Base-by-base conservation (phyloP, 2,797 vertebrate species). In the Bovichtus variegatus region DNA sequence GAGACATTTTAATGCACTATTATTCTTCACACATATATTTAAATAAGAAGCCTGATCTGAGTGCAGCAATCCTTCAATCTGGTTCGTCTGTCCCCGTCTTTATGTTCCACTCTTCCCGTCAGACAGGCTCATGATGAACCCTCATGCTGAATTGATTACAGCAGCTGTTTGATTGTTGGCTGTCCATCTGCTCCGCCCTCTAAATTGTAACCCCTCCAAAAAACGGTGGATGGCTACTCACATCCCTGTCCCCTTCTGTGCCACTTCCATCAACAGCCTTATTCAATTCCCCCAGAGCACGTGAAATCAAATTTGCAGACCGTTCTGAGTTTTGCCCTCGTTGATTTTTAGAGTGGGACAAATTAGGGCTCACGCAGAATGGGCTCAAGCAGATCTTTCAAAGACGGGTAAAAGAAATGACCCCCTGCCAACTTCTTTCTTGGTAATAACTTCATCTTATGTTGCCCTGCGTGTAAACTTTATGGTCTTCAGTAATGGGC, bases 131-230 rank as follows among this genome's bases (percentile, higher is more conserved):
- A 59, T 91, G 84, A 91, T 83, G 82, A 84, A 83, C 88, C 88
- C 85, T 91, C 79, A 55, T n/a, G 75, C 76, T 89, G 86, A 92
- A 93, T 85, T 91, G 91, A 93, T 92, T 87, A 92, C 87, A 86
- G 81, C 91, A 90, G 88, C 83, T 91, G 90, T 89, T 90, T 94
- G 90, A 93, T 92, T 89, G 87, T 81, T 38, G 69, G 78, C 78
- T 77, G 71, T 93, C 91, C 91, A 91, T 93, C 89, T 93, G 91
- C 87, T 92, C 80, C 60, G 34, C 88, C 89, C 85, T 86, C 84
- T 80, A 93, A 93, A 91, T 92, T 93, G 81, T 87, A 83, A 85
- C 83, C 87, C 65, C 76, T 92, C 87, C 69, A 88, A 92, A 85
- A 89, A 84, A 75, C 44, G 23, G 47, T 21, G 67, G 29, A 71